These are phyloP conservation scores for Pandemis heparana DNA, from an alignment of 2,888 invertebrate species.

Conservation along the genomic window DNA sequence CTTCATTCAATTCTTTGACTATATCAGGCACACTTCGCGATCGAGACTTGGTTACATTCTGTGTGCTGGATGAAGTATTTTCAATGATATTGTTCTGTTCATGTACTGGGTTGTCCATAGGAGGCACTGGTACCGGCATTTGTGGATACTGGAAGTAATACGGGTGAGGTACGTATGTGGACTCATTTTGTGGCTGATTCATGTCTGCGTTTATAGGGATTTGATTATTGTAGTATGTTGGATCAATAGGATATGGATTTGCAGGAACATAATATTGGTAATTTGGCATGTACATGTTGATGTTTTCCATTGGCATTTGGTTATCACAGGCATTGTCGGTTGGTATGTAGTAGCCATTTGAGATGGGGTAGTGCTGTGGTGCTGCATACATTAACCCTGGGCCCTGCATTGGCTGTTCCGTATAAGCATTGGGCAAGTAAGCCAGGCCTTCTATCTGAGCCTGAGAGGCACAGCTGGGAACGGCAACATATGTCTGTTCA, in stretches of 20 bases:
- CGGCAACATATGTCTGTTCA: constrained; percentile 61
- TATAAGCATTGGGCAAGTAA: constrained; percentile 73
- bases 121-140: constrained; percentile 61
- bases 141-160: constrained; percentile 75
- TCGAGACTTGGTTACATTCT: constrained; percentile 72
- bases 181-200: constrained; percentile 59
- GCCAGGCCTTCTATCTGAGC: constrained; percentile 69
- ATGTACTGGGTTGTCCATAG: constrained; percentile 45
- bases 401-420: constrained; percentile 69
- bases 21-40: constrained; percentile 91
- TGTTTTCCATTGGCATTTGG: constrained; percentile 60
- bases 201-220: constrained; percentile 62
- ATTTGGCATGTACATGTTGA: constrained; percentile 72
- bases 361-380: constrained; percentile 67
- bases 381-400: constrained; percentile 68
- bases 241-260: constrained; percentile 60
- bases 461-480: constrained; percentile 71
- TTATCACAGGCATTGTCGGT: constrained; percentile 61
- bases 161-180: constrained; percentile 71
- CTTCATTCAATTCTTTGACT: constrained; percentile 90
- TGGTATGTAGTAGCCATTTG: constrained; percentile 73
- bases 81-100: constrained; percentile 50
- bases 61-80: constrained; percentile 50
- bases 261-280: constrained; percentile 75
- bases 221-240: constrained; percentile 63